Evolutionary conservation across 2,113 vertebrate species (phyloP), one percentile per base, ranked within the genome.

Genomic region (Struthio camelus): DNA sequence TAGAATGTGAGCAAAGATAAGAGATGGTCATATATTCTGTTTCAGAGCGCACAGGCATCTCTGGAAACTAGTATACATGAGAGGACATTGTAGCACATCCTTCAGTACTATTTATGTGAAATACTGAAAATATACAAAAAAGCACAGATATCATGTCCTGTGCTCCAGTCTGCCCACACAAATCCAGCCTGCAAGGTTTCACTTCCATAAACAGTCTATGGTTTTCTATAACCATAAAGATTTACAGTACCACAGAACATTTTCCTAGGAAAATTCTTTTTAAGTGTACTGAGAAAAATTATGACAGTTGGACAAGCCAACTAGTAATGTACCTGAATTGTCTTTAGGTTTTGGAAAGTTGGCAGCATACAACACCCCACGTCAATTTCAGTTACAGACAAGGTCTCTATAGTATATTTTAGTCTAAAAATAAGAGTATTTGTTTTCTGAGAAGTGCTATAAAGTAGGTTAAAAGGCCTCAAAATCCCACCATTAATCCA

Each of bases 271-370:
- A 96, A 95, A 51, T 69, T 76, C 4, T 78, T 88, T 78, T 81
- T 36, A 81, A 58, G 17, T 64, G 9, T 78, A 23, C 22, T 56
- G 48, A 84, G 61, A 83, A 87, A 67, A 94, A 76, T 62, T 93
- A 72, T 30, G 32, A 48, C 22, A 93, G 38, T 30, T 84, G 53
- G 27, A 81, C 56, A 77, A 94, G 82, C 76, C 93, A 97, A 58
- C 46, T 44, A 77, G 12, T 13, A 93, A 80, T 64, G 58, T 75
- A 90, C 73, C 80, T 94, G 75, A 92, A 40, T 94, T 91, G 93
- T 85, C 64, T 92, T 69, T 61, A 96, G 84, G 70, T 66, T 91
- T 75, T 92, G 94, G 96, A 96, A 96, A 96, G 62, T 94, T 97
- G 96, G 90, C 96, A 93, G 17, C 17, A 62, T 73, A 81, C 61